Conservation (phyloP, 2,797 vertebrate genomes). For the Chelon labrosus region DNA sequence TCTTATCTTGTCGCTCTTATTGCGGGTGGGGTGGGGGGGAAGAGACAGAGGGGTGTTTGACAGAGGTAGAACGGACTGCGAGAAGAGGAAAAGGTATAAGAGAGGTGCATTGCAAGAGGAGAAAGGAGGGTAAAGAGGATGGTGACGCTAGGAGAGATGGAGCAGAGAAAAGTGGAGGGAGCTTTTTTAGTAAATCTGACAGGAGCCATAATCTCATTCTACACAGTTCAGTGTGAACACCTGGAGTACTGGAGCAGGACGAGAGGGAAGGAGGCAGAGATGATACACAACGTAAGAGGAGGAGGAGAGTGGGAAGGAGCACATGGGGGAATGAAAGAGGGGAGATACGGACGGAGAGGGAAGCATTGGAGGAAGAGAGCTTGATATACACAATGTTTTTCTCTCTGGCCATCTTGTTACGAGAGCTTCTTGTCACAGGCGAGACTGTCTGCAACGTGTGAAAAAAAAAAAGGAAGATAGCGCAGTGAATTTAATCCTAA, state of each 20-base stretch:
- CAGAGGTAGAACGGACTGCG: slow-evolving; percentile 12
- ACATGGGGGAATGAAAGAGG: slow-evolving; percentile 31
- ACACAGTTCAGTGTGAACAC: slow-evolving; percentile 56
- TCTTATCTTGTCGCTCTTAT: slow-evolving; percentile 79
- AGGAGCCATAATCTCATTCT: slow-evolving; percentile 56
- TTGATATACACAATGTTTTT: slow-evolving; percentile 29
- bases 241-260: slow-evolving; percentile 31
- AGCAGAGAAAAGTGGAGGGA: slow-evolving; percentile 37
- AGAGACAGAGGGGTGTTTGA: not conserved
- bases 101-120: slow-evolving; percentile 18
- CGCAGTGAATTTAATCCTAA: slow-evolving; percentile 62
- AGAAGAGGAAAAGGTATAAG: slow-evolving; percentile 13
- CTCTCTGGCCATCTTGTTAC: slow-evolving; percentile 29
- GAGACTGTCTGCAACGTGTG: slow-evolving; percentile 36
- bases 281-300: slow-evolving; percentile 20
- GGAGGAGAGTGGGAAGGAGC: not conserved
- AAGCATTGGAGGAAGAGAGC: slow-evolving; percentile 16
- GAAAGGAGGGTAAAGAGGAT: slow-evolving; percentile 12
- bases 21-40: slow-evolving; percentile 20
- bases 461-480: slow-evolving; percentile 48
- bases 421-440: slow-evolving; percentile 33
- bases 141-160: slow-evolving; percentile 20
- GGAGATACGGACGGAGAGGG: slow-evolving; percentile 31
- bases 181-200: slow-evolving; percentile 59
- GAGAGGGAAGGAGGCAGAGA: slow-evolving; percentile 15